Percentiles rank a stretch among this genome's conserved stretches.
Conservation (phyloP, 1,140 invertebrate genomes). For the Euura saliciscinereae region DNA sequence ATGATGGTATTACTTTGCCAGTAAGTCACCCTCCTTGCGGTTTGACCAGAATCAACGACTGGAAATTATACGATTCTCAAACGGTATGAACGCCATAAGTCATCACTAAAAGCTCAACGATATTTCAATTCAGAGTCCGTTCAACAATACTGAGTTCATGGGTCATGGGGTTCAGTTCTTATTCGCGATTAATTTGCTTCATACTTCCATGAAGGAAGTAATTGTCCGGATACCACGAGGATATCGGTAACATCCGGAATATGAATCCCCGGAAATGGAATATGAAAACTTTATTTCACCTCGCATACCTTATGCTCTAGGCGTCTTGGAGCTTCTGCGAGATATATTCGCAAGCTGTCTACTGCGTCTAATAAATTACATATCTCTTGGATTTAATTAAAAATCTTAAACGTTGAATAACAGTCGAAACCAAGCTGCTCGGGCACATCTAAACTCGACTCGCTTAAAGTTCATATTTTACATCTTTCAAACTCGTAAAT, state of each 20-base stretch:
- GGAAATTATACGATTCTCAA: neutral
- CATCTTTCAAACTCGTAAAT: too few relatives aligned
- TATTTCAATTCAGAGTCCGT: too few relatives aligned
- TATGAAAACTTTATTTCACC: slow-evolving; percentile 12
- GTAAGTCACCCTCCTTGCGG: neutral
- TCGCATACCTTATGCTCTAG: neutral
- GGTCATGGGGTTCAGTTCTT: too few relatives aligned
- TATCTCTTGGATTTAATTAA: slow-evolving; percentile 20
- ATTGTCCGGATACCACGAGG: neutral
- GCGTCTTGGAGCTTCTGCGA: slow-evolving; percentile 9
- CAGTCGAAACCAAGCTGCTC: neutral
- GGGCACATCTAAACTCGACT: too few relatives aligned
- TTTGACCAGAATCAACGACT: neutral
- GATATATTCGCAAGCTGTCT: slow-evolving; percentile 19
- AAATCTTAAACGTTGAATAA: slow-evolving; percentile 14
- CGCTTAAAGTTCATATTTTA: too few relatives aligned
- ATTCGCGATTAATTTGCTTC: too few relatives aligned
- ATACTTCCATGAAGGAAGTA: neutral
- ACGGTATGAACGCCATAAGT: too few relatives aligned
- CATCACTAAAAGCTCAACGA: too few relatives aligned
- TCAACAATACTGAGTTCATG: too few relatives aligned
- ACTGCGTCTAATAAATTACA: slow-evolving; percentile 13
- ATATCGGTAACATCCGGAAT: slow-evolving; percentile 13
- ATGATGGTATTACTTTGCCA: neutral
- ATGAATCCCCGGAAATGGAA: neutral